Percentiles rank a stretch among this genome's conserved stretches.
These are phyloP conservation scores for Harpagifer antarcticus DNA, from an alignment of 2,797 vertebrate genomes.

Conservation along the genomic window DNA sequence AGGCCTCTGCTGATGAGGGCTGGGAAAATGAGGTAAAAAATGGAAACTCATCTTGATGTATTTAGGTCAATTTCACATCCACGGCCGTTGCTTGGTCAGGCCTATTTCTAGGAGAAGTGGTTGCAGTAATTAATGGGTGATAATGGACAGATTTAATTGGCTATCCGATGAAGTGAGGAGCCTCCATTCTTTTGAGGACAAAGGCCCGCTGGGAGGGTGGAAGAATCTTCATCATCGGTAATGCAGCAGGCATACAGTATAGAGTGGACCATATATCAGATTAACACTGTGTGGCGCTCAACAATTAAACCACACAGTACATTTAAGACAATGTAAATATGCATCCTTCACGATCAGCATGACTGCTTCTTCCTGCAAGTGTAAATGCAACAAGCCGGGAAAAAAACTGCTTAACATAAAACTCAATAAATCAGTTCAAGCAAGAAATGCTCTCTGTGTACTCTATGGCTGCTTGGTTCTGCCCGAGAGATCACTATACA, in stretches of 20 bases:
- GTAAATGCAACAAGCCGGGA: conserved; percentile 33
- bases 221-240: conserved; percentile 52
- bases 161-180: conserved; percentile 72
- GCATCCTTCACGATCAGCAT: conserved; percentile 28
- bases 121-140: conserved; percentile 79
- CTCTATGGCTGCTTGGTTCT: conserved; percentile 54
- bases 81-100: conserved; percentile 62
- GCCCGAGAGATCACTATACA: conserved; percentile 62
- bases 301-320: conserved; percentile 52
- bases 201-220: conserved; percentile 53
- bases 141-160: conserved; percentile 81
- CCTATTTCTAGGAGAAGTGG: conserved; percentile 76
- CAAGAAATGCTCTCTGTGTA: conserved; percentile 34
- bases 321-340: conserved; percentile 51
- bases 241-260: conserved; percentile 42
- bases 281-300: conserved; percentile 21
- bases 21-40: conserved; percentile 71
- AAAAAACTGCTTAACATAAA: conserved; percentile 57
- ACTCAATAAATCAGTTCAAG: conserved; percentile 66
- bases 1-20: conserved; percentile 67
- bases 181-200: conserved; percentile 67
- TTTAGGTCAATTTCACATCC: conserved; percentile 83
- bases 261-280: conserved; percentile 46
- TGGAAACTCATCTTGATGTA: conserved; percentile 82
- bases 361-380: conserved; percentile 32